Conservation (phyloP, 2,888 invertebrate species). For the Diplolepis rosae region DNA sequence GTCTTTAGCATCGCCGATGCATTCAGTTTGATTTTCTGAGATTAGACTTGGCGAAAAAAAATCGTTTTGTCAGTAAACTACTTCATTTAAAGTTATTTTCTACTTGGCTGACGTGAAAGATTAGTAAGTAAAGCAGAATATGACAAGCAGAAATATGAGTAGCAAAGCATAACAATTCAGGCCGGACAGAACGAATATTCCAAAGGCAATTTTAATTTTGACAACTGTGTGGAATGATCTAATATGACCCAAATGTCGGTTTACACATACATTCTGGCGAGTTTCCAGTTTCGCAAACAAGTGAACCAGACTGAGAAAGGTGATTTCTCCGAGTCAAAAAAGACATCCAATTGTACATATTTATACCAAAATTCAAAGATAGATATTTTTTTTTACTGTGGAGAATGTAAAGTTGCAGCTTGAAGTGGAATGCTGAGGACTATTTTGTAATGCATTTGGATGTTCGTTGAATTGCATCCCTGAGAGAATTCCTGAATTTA, state of each 20-base stretch:
- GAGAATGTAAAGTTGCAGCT: background rate
- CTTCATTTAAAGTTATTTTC: background rate
- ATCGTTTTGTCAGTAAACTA: background rate
- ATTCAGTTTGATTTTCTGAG: too few species aligned
- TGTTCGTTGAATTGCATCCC: conserved; percentile 25
- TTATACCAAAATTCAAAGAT: conserved; percentile 12
- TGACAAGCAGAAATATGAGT: conserved; percentile 14
- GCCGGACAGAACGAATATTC: conserved; percentile 18
- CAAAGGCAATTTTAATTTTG: conserved; percentile 30
- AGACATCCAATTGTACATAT: conserved; percentile 23
- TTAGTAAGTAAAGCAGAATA: conserved; percentile 1
- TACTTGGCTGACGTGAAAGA: background rate
- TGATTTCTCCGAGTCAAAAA: conserved; percentile 8
- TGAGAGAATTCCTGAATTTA: conserved; percentile 22
- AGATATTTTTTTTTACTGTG: background rate
- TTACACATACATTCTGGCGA: conserved; percentile 1
- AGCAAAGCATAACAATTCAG: background rate
- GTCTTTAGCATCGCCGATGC: too few species aligned
- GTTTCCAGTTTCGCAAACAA: conserved; percentile 11
- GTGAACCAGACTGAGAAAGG: background rate
- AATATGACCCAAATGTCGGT: conserved; percentile 14
- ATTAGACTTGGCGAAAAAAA: too few species aligned
- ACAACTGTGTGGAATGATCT: conserved; percentile 23
- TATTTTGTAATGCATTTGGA: conserved; percentile 28
- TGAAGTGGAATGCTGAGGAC: background rate